Base-by-base conservation (phyloP, 2,797 vertebrate genomes). In the Etheostoma nigrum region DNA sequence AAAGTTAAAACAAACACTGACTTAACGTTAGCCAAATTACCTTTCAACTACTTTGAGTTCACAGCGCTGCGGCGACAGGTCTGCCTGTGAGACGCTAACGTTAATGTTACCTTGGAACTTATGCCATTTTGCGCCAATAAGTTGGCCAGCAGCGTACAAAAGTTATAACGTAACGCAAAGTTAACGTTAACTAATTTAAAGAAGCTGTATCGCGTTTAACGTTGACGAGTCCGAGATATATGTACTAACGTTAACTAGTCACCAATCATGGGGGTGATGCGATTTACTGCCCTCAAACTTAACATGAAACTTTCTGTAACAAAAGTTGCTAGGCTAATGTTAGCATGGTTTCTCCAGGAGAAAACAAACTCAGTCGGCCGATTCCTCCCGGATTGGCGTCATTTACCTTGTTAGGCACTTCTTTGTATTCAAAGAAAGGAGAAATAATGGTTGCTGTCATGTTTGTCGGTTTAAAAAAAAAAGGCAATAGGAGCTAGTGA, bases 351-450 rank as follows among this genome's bases (percentile, higher is more conserved):
- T 4, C 18, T 4, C 7, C 40, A 23, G 51, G 14, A 25, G 5
- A 6, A 30, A 19, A 44, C 0, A 33, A 5, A 10, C 11, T 36
- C 4, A 1, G 21, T 0, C 21, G 13, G 12, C 9, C 21, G 3
- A 7, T 9, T 36, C 27, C 9, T 6, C 1, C 9, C 9, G 4
- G 5, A n/a, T 5, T 1, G 8, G 30, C 11, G 3, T 10, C 15
- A 87, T 88, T 82, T 95, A 97, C 96, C 96, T 97, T 95, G 92
- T 94, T 94, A 82, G 95, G 91, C 86, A 94, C 93, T 90, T 96
- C 95, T 86, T 93, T 95, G 88, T 95, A 89, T 76, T 96, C 96
- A 88, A 96, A 95, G 86, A 94, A 94, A 75, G 95, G 91, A 65
- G 95, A 95, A 78, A 94, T 92, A 72, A 96, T 84, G 42, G 95